Base-by-base conservation (phyloP, 2,113 vertebrate species). In the Urocolius indicus region DNA sequence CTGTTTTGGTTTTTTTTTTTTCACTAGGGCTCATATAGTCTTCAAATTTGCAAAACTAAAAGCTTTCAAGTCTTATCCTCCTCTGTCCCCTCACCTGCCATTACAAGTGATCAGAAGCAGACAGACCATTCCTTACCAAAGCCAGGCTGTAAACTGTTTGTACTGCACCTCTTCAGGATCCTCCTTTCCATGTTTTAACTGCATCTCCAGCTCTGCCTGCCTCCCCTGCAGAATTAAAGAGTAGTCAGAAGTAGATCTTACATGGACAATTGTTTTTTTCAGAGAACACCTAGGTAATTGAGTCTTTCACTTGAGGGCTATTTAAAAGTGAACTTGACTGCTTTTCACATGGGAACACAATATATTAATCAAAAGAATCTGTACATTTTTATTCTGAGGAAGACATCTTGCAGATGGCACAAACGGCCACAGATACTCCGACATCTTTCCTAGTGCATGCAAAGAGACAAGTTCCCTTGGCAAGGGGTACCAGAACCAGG, bases 161-260 rank as follows among this genome's bases (percentile, higher is more conserved):
- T 98, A 98, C 71, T 99, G 99, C 48, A 99, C 97, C 77, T 99
- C 98, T 95, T 99, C 98, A 13, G 98, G 97, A 82, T 97, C 97
- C 38, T 98, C 99, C 96, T 98, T 99, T 75, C 98, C 98, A 58
- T 98, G 98, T 89, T 98, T 99, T 94, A 99, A 97, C 72, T 99
- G 98, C 98, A 99, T 97, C 84, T 99, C 99, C 97, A 99, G 90
- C 87, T 99, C 99, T 34, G 98, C 99, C 46, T 98, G 98, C 75
- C 98, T 98, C 32, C 99, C 99, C 99, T 99, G 95, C 38, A 94
- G 65, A 95, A 93, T 84, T 71, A 80, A 13, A 97, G 48, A 89
- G 19, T 41, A 84, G 67, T 95, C 63, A 96, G 71, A 74, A 92
- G 20, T 51, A 14, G 55, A 73, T 72, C 20, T 90, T 61, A 14